Evolutionary conservation across 2,888 invertebrate genomes (phyloP), one percentile per base, ranked within the genome.

Genomic region (Patella pellucida): DNA sequence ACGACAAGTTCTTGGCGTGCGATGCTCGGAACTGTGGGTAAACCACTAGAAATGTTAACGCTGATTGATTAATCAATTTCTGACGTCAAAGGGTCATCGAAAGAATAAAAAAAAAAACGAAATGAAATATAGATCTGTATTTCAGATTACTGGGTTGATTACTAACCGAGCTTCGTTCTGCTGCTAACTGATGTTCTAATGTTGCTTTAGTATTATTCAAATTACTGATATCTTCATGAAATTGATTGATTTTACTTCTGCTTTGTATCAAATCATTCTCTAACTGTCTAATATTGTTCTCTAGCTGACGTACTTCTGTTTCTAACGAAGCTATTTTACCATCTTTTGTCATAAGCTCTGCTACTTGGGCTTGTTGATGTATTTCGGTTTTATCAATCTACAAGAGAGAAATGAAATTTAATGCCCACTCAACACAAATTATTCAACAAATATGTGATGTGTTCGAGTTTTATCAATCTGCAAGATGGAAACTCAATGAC

Each of bases 301-400:
- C 62, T 31, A 80, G 72, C 69, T 82, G 80, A 12, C 80, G 77
- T 12, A 85, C 72, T 19, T 85, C 85, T 14, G 81, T 76, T 74
- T 88, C 85, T 27, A 85, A 72, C 50, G 78, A 76, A 50, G 76
- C 81, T 27, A 88, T 82, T 9, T 76, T 56, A n/a, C 76, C 80
- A 19, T 86, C 85, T 73, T 85, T 86, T 75, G 85, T 77, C 23
- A 83, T 82, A 11, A 83, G 74, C 31, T 82, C 78, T 51, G 80
- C 79, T 52, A 82, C 80, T 2, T 81, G 78, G 4, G 81, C 76
- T 52, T 79, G 77, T n/a, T 81, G 79, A 11, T 73, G 74, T 9
- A 78, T 76, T 74, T 87, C 86, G 9, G 81, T 77, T 27, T 79
- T 81, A 69, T 87, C 86, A 69, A 85, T 77, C 87, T 87, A 77